Conservation (phyloP, 2,113 vertebrate species). For the Anarhynchus alexandrinus region DNA sequence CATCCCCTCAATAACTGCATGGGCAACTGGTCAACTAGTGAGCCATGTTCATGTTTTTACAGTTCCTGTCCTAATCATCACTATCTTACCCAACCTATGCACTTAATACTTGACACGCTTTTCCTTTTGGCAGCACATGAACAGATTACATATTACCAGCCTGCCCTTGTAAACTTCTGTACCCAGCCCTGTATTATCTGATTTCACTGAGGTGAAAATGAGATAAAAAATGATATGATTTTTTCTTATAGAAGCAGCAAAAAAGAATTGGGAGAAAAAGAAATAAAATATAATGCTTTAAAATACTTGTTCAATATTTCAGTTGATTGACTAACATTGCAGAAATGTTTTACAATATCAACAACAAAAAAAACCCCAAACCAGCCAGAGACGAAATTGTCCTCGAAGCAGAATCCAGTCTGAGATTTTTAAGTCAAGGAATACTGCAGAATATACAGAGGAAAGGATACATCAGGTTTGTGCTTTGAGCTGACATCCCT, state of each 20-base stretch:
- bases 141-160: background rate
- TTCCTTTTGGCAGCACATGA: background rate
- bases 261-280: background rate
- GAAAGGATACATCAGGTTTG: background rate
- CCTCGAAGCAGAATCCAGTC: background rate
- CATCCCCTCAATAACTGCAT: background rate
- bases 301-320: background rate
- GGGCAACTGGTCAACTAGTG: slow-evolving; percentile 3
- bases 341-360: background rate
- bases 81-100: background rate
- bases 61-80: background rate
- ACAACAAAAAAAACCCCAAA: too few species aligned
- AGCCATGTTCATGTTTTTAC: background rate
- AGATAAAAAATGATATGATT: background rate
- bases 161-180: background rate
- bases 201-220: background rate
- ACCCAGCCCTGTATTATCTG: background rate
- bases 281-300: background rate
- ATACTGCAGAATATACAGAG: background rate
- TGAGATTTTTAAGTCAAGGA: background rate
- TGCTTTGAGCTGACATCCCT: background rate
- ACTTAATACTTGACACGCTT: background rate
- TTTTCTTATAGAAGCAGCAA: background rate
- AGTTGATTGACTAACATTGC: background rate
- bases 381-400: background rate